A percentile compares a stretch with the other conserved stretches of the same genome.
Conservation (phyloP, 2,888 invertebrate species). For the Bedellia somnulentella region DNA sequence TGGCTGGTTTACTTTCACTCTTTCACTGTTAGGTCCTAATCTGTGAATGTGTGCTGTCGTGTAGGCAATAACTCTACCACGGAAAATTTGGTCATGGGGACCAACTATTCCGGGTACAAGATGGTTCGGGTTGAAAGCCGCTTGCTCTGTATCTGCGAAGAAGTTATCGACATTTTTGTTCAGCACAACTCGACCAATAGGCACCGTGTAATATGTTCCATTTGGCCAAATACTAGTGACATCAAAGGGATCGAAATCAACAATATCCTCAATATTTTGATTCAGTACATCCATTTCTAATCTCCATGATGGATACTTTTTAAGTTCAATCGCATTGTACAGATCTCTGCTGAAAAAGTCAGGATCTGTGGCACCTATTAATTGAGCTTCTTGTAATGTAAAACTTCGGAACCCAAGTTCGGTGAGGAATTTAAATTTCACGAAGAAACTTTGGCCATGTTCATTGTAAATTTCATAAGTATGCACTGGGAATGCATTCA, state of each 20-base stretch:
- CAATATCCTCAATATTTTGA: conserved; percentile 69
- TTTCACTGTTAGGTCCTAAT: conserved; percentile 4
- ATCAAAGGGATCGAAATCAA: conserved; percentile 81
- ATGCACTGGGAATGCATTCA: conserved; percentile 90
- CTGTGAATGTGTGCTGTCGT: conserved; percentile 4
- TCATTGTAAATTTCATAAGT: conserved; percentile 83
- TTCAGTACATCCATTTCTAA: conserved; percentile 80
- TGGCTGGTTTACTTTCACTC: too few species aligned
- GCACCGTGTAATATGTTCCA: neutral
- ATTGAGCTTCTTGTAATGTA: conserved; percentile 53
- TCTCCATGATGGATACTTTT: conserved; percentile 68
- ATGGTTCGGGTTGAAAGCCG: conserved; percentile 5
- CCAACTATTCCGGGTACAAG: conserved; percentile 6
- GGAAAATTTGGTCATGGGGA: conserved; percentile 4
- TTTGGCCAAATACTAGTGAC: conserved; percentile 54
- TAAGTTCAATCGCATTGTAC: conserved; percentile 74
- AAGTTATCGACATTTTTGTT: conserved; percentile 5
- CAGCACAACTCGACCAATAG: conserved; percentile 3
- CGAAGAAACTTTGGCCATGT: conserved; percentile 68
- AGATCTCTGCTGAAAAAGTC: conserved; percentile 80
- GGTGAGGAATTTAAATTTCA: conserved; percentile 87
- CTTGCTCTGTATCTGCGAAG: conserved; percentile 5
- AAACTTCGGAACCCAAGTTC: conserved; percentile 82
- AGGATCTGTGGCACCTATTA: conserved; percentile 68
- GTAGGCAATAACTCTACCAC: conserved; percentile 4